These are phyloP conservation scores for Oscarella lobularis DNA, from an alignment of 37 sponge, comb jelly and placozoan genomes.

Conservation along the genomic window DNA sequence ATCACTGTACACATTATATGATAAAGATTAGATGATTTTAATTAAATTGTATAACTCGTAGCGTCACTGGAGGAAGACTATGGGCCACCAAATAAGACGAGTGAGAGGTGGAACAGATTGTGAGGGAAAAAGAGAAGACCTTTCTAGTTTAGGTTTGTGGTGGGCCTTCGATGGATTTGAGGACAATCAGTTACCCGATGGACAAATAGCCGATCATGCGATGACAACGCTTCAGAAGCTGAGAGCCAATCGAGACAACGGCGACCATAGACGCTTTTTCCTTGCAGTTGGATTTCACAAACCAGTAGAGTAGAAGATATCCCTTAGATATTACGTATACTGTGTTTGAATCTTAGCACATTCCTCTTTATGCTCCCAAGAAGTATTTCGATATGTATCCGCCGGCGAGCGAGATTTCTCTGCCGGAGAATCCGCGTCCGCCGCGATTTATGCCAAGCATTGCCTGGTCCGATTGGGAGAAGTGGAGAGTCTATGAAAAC, in stretches of 20 bases:
- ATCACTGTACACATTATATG: not conserved
- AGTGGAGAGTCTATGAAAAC: constrained; percentile 3
- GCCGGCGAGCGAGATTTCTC: constrained; percentile 4
- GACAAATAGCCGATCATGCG: constrained; percentile 24
- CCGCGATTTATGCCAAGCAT: constrained; percentile 16
- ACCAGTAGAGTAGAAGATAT: too few relatives aligned
- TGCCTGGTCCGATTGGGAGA: constrained; percentile 12
- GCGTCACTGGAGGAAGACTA: too few relatives aligned
- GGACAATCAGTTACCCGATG: constrained; percentile 23
- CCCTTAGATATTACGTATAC: too few relatives aligned
- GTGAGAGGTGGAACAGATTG: too few relatives aligned
- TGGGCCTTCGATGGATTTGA: constrained; percentile 9
- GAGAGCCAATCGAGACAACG: constrained; percentile 7
- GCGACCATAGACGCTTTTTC: constrained; percentile 29
- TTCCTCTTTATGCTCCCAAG: constrained; percentile 20
- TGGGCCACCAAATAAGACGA: too few relatives aligned
- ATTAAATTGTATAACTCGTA: too few relatives aligned
- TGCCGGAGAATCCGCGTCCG: constrained; percentile 13
- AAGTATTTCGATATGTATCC: constrained; percentile 32
- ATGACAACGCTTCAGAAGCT: constrained; percentile 11
- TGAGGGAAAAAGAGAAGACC: too few relatives aligned
- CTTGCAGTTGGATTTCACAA: constrained; percentile 41
- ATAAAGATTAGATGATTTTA: too few relatives aligned
- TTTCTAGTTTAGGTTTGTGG: constrained; percentile 19
- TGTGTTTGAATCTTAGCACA: constrained; percentile 6